Conservation (phyloP, 2,888 invertebrate species). For the Drosophila koepferae region DNA sequence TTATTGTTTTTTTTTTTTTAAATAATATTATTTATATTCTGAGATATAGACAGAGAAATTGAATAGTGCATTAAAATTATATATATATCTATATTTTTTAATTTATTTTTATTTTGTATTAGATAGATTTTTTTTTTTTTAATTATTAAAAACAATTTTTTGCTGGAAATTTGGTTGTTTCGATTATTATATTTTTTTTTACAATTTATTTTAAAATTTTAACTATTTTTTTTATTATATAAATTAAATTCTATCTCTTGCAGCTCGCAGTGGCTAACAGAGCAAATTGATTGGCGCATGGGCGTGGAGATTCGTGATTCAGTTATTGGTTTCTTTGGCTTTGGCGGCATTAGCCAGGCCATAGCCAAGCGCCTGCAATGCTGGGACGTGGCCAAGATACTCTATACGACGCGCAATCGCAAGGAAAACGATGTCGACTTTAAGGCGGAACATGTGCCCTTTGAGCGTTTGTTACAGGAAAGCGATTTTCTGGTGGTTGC, state of each 20-base stretch:
- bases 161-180: too few relatives aligned
- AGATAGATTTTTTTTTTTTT: too few relatives aligned
- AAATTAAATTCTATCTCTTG: neutral
- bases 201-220: neutral
- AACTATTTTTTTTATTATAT: neutral
- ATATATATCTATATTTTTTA: too few relatives aligned
- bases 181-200: too few relatives aligned
- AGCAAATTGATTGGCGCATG: conserved; percentile 90
- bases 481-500: conserved; percentile 96
- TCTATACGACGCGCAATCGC: conserved; percentile 90
- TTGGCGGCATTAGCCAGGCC: conserved; percentile 93
- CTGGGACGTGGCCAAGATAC: conserved; percentile 90
- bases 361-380: conserved; percentile 91
- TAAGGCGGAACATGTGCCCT: conserved; percentile 89
- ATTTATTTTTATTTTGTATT: too few relatives aligned
- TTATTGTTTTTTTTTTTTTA: too few relatives aligned
- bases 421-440: conserved; percentile 88
- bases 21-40: too few relatives aligned
- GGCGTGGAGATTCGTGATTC: conserved; percentile 92
- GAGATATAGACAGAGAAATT: too few relatives aligned
- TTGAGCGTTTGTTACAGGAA: conserved; percentile 89
- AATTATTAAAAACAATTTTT: too few relatives aligned
- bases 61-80: too few relatives aligned
- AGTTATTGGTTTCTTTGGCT: conserved; percentile 94
- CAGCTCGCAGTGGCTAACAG: conserved; percentile 88